Percentiles rank a stretch among this genome's conserved stretches.
Evolutionary conservation across 2,113 vertebrate genomes (phyloP).

Genomic region (Parus major): DNA sequence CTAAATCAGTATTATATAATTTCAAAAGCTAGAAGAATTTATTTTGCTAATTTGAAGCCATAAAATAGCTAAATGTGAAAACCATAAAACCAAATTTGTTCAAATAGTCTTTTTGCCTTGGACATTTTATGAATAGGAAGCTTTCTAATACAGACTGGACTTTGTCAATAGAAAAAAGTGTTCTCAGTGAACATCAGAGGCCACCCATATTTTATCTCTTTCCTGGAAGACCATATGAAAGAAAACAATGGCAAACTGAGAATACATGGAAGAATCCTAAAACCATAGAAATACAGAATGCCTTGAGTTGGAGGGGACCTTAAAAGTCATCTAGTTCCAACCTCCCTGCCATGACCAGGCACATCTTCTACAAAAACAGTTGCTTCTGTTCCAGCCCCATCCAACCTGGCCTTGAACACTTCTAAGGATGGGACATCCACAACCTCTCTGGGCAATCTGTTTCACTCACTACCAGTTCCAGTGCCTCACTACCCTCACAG

Average conservation of each 20-base stretch:
- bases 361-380: neutral
- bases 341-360: neutral
- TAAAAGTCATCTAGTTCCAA: neutral
- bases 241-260: neutral
- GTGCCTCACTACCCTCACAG: neutral
- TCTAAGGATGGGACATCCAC: neutral
- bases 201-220: neutral
- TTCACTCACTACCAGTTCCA: neutral
- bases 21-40: neutral
- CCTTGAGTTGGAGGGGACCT: neutral
- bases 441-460: neutral
- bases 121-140: neutral
- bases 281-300: neutral
- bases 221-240: neutral
- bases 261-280: neutral
- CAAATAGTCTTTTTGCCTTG: neutral
- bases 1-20: conserved; percentile 5
- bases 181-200: neutral
- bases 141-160: neutral
- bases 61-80: conserved; percentile 5
- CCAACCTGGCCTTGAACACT: neutral
- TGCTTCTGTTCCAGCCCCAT: neutral
- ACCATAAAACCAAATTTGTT: neutral
- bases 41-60: neutral
- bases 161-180: neutral